phyloP scores from a whole-genome alignment of 2,888 invertebrate genomes.

The Lasioglossum marginatum region DNA sequence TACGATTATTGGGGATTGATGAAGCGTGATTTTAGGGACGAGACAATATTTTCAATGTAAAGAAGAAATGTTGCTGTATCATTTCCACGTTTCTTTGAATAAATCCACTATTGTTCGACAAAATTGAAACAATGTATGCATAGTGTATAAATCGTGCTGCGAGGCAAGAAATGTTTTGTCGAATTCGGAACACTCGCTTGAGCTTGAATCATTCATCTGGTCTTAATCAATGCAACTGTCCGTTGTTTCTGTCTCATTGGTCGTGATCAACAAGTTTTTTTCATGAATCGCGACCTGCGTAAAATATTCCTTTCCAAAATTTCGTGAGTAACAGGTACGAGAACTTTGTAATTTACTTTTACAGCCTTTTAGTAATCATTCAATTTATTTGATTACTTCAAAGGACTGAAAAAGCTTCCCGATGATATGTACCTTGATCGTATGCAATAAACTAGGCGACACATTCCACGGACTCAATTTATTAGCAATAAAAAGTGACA shows the following conservation, averaged over 20 bases:
- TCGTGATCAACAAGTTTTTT: constrained; percentile 63
- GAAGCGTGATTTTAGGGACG: constrained; percentile 1
- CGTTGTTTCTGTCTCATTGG: constrained; percentile 56
- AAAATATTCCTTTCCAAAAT: not conserved
- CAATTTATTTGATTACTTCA: not conserved
- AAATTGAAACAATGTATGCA: not conserved
- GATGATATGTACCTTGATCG: not conserved
- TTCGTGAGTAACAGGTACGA: not conserved
- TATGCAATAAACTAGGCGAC: not conserved
- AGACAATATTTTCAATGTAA: not conserved
- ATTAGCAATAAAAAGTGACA: not conserved
- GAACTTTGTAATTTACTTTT: not conserved
- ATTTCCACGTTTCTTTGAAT: not conserved
- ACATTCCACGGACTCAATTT: not conserved
- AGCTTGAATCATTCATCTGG: constrained; percentile 58
- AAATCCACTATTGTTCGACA: not conserved
- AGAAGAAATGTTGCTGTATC: not conserved
- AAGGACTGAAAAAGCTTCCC: not conserved
- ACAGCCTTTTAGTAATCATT: not conserved
- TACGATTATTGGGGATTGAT: not conserved
- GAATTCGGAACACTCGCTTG: constrained; percentile 41
- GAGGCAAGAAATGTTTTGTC: constrained; percentile 22
- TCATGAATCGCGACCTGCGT: too few species aligned
- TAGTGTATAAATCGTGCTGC: constrained; percentile 42
- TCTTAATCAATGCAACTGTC: constrained; percentile 67